Conservation (phyloP, 1,140 invertebrate genomes). For the Chrysomallon squamiferum region DNA sequence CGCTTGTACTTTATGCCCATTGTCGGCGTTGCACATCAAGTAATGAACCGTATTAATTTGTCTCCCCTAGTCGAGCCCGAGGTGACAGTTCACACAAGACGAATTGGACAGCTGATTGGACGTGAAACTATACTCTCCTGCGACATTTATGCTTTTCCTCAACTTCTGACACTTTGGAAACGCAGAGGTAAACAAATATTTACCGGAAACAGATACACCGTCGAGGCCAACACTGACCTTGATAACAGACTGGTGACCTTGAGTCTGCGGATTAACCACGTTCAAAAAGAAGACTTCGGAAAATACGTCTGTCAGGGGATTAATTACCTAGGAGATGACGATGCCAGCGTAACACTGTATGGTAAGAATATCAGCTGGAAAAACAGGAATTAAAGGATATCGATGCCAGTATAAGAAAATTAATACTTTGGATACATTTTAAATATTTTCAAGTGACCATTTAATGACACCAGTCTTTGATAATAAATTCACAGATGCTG, state of each 20-base stretch:
- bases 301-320: constrained; percentile 89
- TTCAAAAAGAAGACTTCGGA: constrained; percentile 79
- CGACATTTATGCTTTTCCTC: constrained; percentile 86
- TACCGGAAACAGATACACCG: constrained; percentile 67
- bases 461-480: background rate
- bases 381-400: background rate
- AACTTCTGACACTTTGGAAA: constrained; percentile 86
- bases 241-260: constrained; percentile 82
- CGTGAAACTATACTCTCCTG: constrained; percentile 75
- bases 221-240: constrained; percentile 73
- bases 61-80: constrained; percentile 35
- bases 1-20: too few species aligned
- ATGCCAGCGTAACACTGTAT: constrained; percentile 83
- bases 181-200: constrained; percentile 70
- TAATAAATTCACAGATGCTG: background rate
- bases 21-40: too few species aligned
- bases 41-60: too few species aligned
- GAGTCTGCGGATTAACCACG: constrained; percentile 80
- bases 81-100: constrained; percentile 33
- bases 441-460: background rate
- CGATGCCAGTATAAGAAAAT: background rate
- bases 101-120: constrained; percentile 45
- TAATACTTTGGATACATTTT: background rate
- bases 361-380: constrained; percentile 69
- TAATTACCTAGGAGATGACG: constrained; percentile 86